Conservation (phyloP, 1,140 invertebrate genomes). For the Pararge aegeria region DNA sequence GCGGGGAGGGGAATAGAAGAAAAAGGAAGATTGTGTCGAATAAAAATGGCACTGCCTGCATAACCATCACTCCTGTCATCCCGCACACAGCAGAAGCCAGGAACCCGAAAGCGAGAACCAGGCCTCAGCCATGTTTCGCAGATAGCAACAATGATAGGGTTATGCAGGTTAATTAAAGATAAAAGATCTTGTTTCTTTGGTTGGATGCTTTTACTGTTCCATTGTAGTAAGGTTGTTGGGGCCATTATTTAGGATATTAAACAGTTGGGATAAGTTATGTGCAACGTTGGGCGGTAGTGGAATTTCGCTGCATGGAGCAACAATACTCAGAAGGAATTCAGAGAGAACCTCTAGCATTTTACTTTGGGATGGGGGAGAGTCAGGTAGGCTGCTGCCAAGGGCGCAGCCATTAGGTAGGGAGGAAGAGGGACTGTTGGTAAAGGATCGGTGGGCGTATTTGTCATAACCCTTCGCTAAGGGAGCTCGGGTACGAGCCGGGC, state of each 20-base stretch:
- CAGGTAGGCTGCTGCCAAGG: no score
- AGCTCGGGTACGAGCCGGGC: no score
- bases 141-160: conserved; percentile 6
- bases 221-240: neutral
- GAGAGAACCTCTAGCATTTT: no score
- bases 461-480: no score
- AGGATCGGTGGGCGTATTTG: no score
- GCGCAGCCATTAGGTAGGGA: no score
- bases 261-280: neutral
- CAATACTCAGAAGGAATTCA: no score
- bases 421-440: no score
- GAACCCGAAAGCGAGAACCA: conserved; percentile 19
- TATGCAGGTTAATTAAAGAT: neutral
- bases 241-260: neutral
- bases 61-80: conserved; percentile 32
- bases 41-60: conserved; percentile 4
- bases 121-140: conserved; percentile 8
- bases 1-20: neutral
- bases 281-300: neutral
- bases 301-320: neutral
- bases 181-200: conserved; percentile 4
- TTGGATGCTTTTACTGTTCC: conserved; percentile 5
- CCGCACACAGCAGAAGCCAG: conserved; percentile 30
- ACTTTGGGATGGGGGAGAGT: no score
- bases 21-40: conserved; percentile 8